Evolutionary conservation across 2,888 invertebrate genomes (phyloP), one percentile per base, ranked within the genome.

Genomic region (Arge pagana): DNA sequence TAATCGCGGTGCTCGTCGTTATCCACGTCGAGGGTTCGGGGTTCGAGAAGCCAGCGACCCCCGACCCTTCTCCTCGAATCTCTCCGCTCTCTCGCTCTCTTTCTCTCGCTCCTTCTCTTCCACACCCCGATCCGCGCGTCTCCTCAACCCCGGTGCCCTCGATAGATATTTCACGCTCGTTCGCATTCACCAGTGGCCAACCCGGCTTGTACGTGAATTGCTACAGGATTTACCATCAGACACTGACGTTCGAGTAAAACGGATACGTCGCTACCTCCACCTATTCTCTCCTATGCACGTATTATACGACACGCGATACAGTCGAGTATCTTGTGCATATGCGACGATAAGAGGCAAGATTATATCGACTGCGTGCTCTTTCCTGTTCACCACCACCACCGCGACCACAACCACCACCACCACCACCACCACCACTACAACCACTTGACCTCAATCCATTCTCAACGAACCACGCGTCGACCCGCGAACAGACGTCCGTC

Each of bases 371-470:
- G 50, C 56, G 48, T 52, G 36, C 45, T 56, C 28, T 50, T 52
- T 56, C 50, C 39, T 45, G 49, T 50, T 33, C 42, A 35, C 48
- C 40, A 31, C n/a, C n/a, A n/a, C n/a, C n/a, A n/a, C n/a, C n/a
- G n/a, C n/a, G n/a, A n/a, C n/a, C n/a, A n/a, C n/a, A n/a, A n/a
- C n/a, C n/a, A n/a, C n/a, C n/a, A n/a, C n/a, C n/a, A n/a, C n/a
- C n/a, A n/a, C n/a, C n/a, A n/a, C n/a, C n/a, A n/a, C n/a, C n/a
- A n/a, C n/a, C n/a, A n/a, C n/a, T n/a, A n/a, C n/a, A n/a, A n/a
- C 23, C 41, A 56, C 56, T 58, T 58, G 54, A 58, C 58, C 58
- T 43, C 50, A 50, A 56, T 56, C 39, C 37, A 6, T 35, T 45
- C n/a, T n/a, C 33, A 28, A 8, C 30, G 45, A 45, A 35, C n/a